These are phyloP conservation scores for Capitulum mitella DNA, from an alignment of 2,888 invertebrate species.

Conservation along the genomic window DNA sequence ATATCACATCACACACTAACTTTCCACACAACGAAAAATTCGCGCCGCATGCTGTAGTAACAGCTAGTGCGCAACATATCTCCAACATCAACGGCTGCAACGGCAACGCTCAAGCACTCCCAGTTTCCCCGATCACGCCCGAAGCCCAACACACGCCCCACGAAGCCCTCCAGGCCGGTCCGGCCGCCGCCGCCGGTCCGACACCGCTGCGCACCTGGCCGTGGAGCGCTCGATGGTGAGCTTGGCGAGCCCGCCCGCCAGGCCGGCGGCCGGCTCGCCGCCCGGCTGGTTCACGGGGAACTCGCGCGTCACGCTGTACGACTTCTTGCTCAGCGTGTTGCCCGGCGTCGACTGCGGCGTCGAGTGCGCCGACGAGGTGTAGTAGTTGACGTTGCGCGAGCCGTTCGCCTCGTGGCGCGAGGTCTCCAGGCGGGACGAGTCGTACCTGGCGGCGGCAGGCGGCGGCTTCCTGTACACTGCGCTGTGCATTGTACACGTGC, in stretches of 20 bases:
- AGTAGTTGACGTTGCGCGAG: constrained; percentile 30
- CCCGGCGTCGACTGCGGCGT: constrained; percentile 28
- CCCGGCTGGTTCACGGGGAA: background rate
- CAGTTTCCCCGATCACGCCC: no score
- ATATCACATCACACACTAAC: no score
- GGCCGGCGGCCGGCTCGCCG: background rate
- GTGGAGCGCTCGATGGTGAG: constrained; percentile 3
- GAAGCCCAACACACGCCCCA: no score
- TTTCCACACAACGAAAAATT: no score
- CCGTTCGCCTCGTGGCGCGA: constrained; percentile 31
- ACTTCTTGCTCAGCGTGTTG: constrained; percentile 20
- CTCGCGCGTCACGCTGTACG: constrained; percentile 25
- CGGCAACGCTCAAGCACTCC: no score
- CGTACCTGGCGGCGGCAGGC: constrained; percentile 35
- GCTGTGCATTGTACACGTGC: no score
- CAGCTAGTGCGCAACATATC: no score
- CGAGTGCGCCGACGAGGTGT: constrained; percentile 25
- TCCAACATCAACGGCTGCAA: no score
- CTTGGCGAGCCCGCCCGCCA: constrained; percentile 5
- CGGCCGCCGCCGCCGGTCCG: no score
- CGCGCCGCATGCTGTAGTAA: no score
- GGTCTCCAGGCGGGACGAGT: constrained; percentile 33
- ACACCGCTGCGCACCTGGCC: background rate
- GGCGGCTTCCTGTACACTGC: no score
- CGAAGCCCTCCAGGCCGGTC: no score